These are phyloP conservation scores for Balearica regulorum DNA, from an alignment of 2,797 vertebrate species.

Conservation along the genomic window DNA sequence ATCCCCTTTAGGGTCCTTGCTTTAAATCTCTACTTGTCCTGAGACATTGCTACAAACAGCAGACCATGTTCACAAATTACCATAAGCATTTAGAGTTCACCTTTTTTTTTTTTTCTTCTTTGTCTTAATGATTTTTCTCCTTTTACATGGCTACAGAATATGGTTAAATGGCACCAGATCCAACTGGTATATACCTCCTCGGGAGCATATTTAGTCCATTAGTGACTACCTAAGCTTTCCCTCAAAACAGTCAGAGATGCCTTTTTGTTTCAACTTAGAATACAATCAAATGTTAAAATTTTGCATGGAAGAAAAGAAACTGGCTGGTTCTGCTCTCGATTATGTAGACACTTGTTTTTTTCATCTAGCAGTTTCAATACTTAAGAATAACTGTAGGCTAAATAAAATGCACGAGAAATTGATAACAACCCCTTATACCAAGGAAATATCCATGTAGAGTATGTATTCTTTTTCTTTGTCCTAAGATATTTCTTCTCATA, in stretches of 20 bases:
- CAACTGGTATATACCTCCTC: neutral
- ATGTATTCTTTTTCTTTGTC: neutral
- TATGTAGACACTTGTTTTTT: neutral
- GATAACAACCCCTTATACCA: neutral
- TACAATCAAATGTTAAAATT: neutral
- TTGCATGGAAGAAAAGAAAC: neutral
- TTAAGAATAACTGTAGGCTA: neutral
- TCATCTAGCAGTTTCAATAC: neutral
- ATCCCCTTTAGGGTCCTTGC: neutral
- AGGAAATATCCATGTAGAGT: neutral
- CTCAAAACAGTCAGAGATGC: neutral
- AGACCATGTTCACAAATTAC: neutral
- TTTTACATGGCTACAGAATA: neutral
- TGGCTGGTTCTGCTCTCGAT: neutral
- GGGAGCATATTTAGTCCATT: neutral
- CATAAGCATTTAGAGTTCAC: neutral
- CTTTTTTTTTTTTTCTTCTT: neutral
- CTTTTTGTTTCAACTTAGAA: neutral
- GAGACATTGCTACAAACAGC: neutral
- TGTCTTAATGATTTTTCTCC: neutral
- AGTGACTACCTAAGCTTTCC: neutral
- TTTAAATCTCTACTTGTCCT: neutral
- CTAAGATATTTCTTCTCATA: neutral
- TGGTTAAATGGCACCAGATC: neutral
- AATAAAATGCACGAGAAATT: neutral